Base-by-base conservation (phyloP, 2,888 invertebrate genomes). In the Eristalinus aeneus region DNA sequence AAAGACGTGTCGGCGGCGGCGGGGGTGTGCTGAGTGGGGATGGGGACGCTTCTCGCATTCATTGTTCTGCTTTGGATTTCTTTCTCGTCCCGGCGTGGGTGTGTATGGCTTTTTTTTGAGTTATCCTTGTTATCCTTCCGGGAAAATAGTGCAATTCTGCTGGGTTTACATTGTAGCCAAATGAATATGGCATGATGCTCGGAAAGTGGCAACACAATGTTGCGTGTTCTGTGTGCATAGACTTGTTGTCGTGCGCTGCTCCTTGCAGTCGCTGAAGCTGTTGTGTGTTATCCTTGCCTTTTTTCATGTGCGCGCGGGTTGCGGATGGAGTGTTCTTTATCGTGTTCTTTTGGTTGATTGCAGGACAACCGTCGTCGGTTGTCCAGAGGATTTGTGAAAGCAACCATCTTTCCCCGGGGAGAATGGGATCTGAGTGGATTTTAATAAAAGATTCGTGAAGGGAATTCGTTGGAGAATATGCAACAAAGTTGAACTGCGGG, bases 131-230 rank as follows among this genome's bases (percentile, higher is more conserved):
- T 46, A 46, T 46, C 56, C 56, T 56, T 23, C 23, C 56, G 23
- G 56, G 23, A 56, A 20, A 10, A 20, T 58, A 61, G 64, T 72
- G 71, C 58, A 72, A 53, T 72, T 60, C 64, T 60, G 65, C 20
- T 12, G 53, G 65, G 34, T 60, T 72, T 67, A 61, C 72, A 72
- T 73, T 79, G 72, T 73, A 73, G 60, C 72, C 46, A 67, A 79
- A 71, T 65, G 72, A 58, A 53, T 61, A 60, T 36, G 65, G 46
- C 34, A 65, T 32, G 65, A 39, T 32, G 56, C 54, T 61, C 27
- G 16, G 72, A 60, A 67, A 54, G 72, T 73, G 67, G 36, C 60
- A 72, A 67, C 61, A 83, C 64, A 73, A 73, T 69, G 64, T 78
- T 83, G 83, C 73, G 60, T 75, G 12, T 6, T 22, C 5, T 39